Conservation (phyloP, 2,888 invertebrate genomes). For the Mythimna ferrago region DNA sequence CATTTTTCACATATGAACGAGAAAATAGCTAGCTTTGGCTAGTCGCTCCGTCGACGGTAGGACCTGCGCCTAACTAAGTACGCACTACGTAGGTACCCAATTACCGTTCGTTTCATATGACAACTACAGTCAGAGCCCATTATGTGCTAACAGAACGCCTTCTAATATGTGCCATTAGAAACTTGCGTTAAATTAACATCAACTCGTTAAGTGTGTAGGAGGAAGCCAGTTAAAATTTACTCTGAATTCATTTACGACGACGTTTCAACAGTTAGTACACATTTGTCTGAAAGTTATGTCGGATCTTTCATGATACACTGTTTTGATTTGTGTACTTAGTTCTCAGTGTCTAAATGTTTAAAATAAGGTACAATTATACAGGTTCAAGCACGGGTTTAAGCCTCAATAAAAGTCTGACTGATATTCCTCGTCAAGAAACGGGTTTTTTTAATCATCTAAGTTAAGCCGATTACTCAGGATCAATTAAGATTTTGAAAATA, state of each 20-base stretch:
- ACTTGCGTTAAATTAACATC: conserved; percentile 42
- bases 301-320: conserved; percentile 10
- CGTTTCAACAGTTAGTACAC: conserved; percentile 33
- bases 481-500: conserved; percentile 19
- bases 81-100: conserved; percentile 24
- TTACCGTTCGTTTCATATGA: conserved; percentile 49
- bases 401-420: not conserved
- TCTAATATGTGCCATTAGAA: conserved; percentile 40
- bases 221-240: conserved; percentile 39
- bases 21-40: not conserved
- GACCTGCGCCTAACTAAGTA: too few species aligned
- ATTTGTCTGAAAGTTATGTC: conserved; percentile 27
- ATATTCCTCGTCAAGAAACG: not conserved
- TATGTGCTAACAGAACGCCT: conserved; percentile 38
- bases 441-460: conserved; percentile 8
- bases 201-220: conserved; percentile 29
- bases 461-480: conserved; percentile 19
- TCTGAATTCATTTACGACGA: conserved; percentile 43
- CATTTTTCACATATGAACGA: not conserved
- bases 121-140: conserved; percentile 31
- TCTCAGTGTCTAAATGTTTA: not conserved
- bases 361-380: not conserved
- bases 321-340: conserved; percentile 23
- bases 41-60: too few species aligned
- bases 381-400: not conserved